Evolutionary conservation across 92 coral and sea anemone species (phyloP).

Genomic region (Pocillopora meandrina): DNA sequence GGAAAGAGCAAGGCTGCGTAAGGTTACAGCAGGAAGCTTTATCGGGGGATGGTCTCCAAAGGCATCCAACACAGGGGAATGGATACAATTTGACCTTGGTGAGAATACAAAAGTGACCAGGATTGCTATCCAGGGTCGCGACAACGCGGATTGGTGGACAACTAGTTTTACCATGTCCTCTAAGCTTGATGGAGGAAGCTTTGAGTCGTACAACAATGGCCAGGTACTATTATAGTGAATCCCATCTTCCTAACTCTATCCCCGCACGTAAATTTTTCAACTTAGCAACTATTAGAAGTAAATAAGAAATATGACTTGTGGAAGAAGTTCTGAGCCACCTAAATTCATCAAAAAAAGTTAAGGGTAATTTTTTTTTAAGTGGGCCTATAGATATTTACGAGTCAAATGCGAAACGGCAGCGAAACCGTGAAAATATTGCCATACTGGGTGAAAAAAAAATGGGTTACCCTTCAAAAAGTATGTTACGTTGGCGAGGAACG

Average conservation of each 20-base stretch:
- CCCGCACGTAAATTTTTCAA: too few species aligned
- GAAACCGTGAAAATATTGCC: too few species aligned
- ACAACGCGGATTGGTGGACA: constrained; percentile 37
- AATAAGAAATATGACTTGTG: too few species aligned
- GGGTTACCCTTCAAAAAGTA: too few species aligned
- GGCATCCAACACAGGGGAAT: constrained; percentile 12
- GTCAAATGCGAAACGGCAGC: too few species aligned
- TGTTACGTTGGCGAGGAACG: too few species aligned
- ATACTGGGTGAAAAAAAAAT: too few species aligned
- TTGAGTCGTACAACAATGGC: not conserved
- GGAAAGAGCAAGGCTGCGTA: constrained; percentile 27
- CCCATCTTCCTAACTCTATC: not conserved
- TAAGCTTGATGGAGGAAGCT: constrained; percentile 35
- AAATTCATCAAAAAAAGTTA: too few species aligned
- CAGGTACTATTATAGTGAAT: not conserved
- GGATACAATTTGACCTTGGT: constrained; percentile 39
- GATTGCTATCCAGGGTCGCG: constrained; percentile 48
- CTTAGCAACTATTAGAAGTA: too few species aligned
- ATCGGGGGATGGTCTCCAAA: constrained; percentile 40
- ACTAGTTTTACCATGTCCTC: constrained; percentile 33
- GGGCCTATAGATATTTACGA: too few species aligned
- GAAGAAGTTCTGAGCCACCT: too few species aligned
- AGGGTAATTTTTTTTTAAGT: too few species aligned
- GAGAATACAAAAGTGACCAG: constrained; percentile 37
- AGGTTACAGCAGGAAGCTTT: constrained; percentile 6